phyloP scores from a whole-genome alignment of 2,888 invertebrate species.

The Oligia strigilis region DNA sequence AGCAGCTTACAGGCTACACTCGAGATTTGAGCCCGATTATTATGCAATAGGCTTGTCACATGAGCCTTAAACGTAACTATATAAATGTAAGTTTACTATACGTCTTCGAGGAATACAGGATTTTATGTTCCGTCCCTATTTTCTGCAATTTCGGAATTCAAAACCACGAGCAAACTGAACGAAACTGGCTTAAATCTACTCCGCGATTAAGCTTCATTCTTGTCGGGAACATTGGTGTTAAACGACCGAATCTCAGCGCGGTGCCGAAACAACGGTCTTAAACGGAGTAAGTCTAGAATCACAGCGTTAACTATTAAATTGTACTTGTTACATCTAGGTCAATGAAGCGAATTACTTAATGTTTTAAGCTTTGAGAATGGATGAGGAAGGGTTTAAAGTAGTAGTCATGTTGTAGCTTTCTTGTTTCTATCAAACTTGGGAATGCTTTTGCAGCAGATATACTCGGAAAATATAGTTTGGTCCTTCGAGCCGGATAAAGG shows the following conservation, averaged over 20 bases:
- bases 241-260: conserved; percentile 50
- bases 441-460: not conserved
- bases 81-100: not conserved
- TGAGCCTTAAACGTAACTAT: not conserved
- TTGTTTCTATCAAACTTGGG: not conserved
- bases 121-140: not conserved
- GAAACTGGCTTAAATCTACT: conserved; percentile 48
- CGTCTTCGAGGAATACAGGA: not conserved
- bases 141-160: conserved; percentile 11
- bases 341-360: conserved; percentile 45
- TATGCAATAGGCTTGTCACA: not conserved
- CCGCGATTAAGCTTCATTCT: conserved; percentile 54
- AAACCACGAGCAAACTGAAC: conserved; percentile 39
- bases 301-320: conserved; percentile 47
- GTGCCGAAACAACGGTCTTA: conserved; percentile 51
- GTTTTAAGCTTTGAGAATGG: conserved; percentile 37
- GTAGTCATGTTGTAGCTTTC: not conserved
- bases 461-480: not conserved
- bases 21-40: not conserved
- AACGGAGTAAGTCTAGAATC: conserved; percentile 48
- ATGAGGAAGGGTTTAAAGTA: not conserved
- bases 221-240: conserved; percentile 51
- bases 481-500: conserved; percentile 21
- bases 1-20: not conserved
- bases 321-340: conserved; percentile 46